phyloP scores from a whole-genome alignment of 2,797 vertebrate species.

The Mormyrus hasselquistii region DNA sequence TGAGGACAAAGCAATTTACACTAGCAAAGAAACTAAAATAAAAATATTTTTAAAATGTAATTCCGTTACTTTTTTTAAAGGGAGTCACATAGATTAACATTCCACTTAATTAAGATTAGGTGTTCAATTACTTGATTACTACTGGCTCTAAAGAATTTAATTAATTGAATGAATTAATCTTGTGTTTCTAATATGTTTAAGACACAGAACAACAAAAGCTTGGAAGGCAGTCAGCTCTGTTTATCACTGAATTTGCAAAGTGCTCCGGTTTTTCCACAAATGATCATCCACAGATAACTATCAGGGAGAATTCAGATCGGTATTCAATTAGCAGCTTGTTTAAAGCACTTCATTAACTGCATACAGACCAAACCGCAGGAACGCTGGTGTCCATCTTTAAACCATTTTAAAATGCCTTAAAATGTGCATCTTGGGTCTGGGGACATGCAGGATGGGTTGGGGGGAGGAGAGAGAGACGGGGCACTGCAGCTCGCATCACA shows the following conservation, averaged over 20 bases:
- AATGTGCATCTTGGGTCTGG: background rate
- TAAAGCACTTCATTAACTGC: background rate
- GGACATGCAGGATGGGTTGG: background rate
- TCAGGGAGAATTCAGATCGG: background rate
- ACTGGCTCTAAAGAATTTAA: background rate
- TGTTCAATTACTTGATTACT: constrained; percentile 16
- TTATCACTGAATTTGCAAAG: constrained; percentile 6
- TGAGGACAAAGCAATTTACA: background rate
- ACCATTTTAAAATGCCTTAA: background rate
- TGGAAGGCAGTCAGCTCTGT: background rate
- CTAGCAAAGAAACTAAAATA: background rate
- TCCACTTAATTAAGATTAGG: constrained; percentile 16
- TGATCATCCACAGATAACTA: background rate
- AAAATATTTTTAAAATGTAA: background rate
- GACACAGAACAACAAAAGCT: background rate
- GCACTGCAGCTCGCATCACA: background rate
- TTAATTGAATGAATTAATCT: constrained; percentile 16
- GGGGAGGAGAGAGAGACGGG: background rate
- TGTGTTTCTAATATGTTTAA: background rate
- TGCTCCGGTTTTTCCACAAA: background rate
- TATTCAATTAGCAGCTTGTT: background rate
- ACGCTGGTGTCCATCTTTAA: background rate
- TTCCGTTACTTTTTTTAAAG: background rate
- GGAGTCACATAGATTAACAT: constrained; percentile 7
- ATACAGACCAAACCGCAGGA: background rate